phyloP scores from a whole-genome alignment of 2,113 vertebrate genomes.

The Ailurus styani region DNA sequence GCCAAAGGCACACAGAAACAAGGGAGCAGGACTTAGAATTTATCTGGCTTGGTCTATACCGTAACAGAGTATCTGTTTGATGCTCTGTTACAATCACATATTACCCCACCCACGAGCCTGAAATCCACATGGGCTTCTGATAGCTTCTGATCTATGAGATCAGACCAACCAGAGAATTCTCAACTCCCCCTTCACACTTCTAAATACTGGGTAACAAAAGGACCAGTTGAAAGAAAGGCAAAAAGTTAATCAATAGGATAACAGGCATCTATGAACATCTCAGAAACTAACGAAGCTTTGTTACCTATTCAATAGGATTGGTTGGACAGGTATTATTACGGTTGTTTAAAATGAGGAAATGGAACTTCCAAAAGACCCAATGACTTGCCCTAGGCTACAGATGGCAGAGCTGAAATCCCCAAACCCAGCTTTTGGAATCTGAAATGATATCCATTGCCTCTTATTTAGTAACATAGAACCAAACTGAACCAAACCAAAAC shows the following conservation, averaged over 20 bases:
- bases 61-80: background rate
- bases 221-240: background rate
- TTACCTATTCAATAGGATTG: background rate
- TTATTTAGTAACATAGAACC: constrained; percentile 5
- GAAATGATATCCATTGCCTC: constrained; percentile 3
- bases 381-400: background rate
- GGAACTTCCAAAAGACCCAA: background rate
- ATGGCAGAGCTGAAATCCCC: background rate
- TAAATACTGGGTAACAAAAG: background rate
- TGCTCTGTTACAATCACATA: no score
- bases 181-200: background rate
- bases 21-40: background rate
- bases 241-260: background rate
- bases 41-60: background rate
- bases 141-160: background rate
- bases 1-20: constrained; percentile 39
- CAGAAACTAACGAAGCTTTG: background rate
- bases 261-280: background rate
- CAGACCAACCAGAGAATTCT: background rate
- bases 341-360: background rate
- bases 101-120: background rate
- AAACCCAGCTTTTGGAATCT: background rate
- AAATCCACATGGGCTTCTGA: background rate
- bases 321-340: background rate
- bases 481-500: background rate